Base-by-base conservation (phyloP, 2,888 invertebrate species). In the Spodoptera littoralis region DNA sequence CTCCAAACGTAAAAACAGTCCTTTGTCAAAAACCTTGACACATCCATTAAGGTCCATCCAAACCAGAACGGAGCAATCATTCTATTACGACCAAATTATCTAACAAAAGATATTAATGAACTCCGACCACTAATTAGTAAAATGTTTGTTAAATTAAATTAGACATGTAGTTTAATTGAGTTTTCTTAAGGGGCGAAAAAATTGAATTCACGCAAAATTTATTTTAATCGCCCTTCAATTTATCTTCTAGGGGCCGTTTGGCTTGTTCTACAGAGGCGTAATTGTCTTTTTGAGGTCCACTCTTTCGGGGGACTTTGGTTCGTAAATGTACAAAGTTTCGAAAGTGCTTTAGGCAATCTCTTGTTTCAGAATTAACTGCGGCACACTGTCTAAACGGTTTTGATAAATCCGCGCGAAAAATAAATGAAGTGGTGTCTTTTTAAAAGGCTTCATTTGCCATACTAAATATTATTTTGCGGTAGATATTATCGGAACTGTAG, bases 141-240 rank as follows among this genome's bases (percentile, higher is more conserved):
- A 76, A 75, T 77, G 73, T 77, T 75, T 67, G 73, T 70, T 52
- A 76, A 81, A 84, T 83, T 77, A 76, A 79, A 83, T 83, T 84
- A 81, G 72, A 82, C 76, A 80, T 79, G 83, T 84, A 80, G 76
- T 80, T 77, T 77, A 85, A 82, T 83, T 83, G 79, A 82, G 77
- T 80, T 80, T 67, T 75, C 74, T 69, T 70, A 70, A 60, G 50
- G 51, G 53, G 49, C 49, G 61, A 69, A 84, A 85, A 88, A 88
- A 89, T 85, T 83, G 76, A 88, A 85, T 88, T 87, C 80, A 76
- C 81, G 65, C 79, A 76, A 81, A 88, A 90, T 90, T 88, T 88
- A 88, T 89, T 90, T 89, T 88, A 87, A 89, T 87, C 80, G 76
- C 69, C 71, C 80, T 72, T 80, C 79, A 84, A 87, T 87, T 83